Evolutionary conservation across 2,113 vertebrate species (phyloP).

Genomic region (Heloderma charlesbogerti): DNA sequence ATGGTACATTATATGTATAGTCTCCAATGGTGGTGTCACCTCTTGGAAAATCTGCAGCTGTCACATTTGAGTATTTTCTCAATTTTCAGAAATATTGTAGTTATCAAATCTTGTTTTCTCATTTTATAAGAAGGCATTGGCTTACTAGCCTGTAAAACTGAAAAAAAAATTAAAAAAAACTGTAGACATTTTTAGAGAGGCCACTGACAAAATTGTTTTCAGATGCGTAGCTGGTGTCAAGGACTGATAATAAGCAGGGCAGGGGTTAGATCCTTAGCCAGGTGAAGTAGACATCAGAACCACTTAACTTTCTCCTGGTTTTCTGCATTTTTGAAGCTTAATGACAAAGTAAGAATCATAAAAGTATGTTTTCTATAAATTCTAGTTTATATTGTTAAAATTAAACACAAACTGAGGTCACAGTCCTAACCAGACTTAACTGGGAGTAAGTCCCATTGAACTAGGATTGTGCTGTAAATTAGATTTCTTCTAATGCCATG

Average conservation of each 20-base stretch:
- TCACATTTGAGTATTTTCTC: neutral
- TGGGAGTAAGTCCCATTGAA: neutral
- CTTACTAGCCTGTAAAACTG: neutral
- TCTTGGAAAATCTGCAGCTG: fast-evolving
- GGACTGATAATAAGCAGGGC: neutral
- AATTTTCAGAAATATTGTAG: neutral
- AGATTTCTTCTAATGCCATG: neutral
- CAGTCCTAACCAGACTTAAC: neutral
- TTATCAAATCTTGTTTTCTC: neutral
- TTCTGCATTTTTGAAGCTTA: neutral
- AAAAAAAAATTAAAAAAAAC: neutral
- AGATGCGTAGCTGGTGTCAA: neutral
- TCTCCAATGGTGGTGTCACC: fast-evolving
- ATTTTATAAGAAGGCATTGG: neutral
- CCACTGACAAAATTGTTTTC: neutral
- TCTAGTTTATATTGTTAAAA: neutral
- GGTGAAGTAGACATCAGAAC: neutral
- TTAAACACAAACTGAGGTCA: neutral
- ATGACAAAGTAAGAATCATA: neutral
- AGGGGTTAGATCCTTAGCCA: neutral
- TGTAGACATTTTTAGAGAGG: neutral
- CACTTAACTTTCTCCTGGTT: neutral
- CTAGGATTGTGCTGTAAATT: neutral
- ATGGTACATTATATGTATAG: neutral
- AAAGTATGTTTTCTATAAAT: neutral